A percentile compares a stretch with the other conserved stretches of the same genome.
These are phyloP conservation scores for Campoletis raptor DNA, from an alignment of 2,888 invertebrate genomes.

Conservation along the genomic window DNA sequence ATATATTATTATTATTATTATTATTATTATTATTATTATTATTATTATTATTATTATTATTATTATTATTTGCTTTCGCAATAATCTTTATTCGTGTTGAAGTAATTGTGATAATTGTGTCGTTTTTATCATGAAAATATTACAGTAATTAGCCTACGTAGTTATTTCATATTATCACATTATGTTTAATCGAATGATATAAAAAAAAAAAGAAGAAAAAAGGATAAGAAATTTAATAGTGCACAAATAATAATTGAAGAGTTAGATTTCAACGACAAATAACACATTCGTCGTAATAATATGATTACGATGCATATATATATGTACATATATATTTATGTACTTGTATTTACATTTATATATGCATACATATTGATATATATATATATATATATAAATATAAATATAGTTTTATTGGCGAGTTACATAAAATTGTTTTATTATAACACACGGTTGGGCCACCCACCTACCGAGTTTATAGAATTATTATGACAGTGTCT, in stretches of 20 bases:
- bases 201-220: background rate
- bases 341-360: conserved; percentile 1
- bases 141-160: conserved; percentile 24
- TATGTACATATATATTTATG: conserved; percentile 17
- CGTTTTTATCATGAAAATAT: conserved; percentile 55
- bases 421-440: conserved; percentile 59
- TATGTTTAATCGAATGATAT: conserved; percentile 41
- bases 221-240: conserved; percentile 43
- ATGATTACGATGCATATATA: conserved; percentile 23
- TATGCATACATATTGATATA: conserved; percentile 14
- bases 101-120: conserved; percentile 56
- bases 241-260: conserved; percentile 63
- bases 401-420: conserved; percentile 43
- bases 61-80: background rate
- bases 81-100: conserved; percentile 39
- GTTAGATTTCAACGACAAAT: conserved; percentile 47
- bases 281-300: conserved; percentile 43
- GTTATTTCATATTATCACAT: conserved; percentile 42
- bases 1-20: no score
- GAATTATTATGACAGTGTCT: conserved; percentile 60
- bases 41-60: conserved; percentile 5
- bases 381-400: conserved; percentile 14
- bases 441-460: conserved; percentile 34
- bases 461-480: conserved; percentile 51
- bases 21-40: conserved; percentile 12